phyloP scores from a whole-genome alignment of 2,113 vertebrate species.

The rabbit (Oryctolagus cuniculus) region mOryCun1.1 NC_091442.1:42192501-42193000 shows the following conservation, averaged over 20 bases:
- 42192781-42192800: neutral
- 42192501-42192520: neutral
- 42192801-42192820: neutral
- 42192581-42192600: neutral
- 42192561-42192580: slow-evolving; percentile 32
- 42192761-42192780: neutral
- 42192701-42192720: slow-evolving; percentile 72
- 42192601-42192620: neutral
- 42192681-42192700: slow-evolving; percentile 52
- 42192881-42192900: neutral
- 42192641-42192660: neutral
- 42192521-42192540: neutral
- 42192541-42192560: neutral
- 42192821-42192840: neutral
- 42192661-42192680: slow-evolving; percentile 5
- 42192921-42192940: neutral
- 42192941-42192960: neutral
- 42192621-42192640: neutral
- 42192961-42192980: neutral
- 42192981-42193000: neutral
- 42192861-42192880: neutral
- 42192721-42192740: slow-evolving; percentile 67
- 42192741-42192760: slow-evolving; percentile 7
- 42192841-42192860: neutral
- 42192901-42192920: neutral